phyloP scores from a whole-genome alignment of 2,113 vertebrate species.

The Ursus arctos region DNA sequence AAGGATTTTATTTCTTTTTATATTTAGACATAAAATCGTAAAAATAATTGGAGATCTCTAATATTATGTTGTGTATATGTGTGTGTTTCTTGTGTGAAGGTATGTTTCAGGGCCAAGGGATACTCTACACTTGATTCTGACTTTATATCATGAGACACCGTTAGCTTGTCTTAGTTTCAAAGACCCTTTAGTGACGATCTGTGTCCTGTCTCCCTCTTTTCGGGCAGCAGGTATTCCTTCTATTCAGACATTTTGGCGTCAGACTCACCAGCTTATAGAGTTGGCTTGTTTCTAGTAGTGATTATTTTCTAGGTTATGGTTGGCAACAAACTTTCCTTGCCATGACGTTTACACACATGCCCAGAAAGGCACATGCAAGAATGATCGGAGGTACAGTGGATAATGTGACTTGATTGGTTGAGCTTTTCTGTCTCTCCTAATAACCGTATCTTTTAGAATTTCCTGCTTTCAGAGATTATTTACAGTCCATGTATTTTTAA shows the following conservation, averaged over 20 bases:
- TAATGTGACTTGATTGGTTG: background rate
- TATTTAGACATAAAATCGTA: background rate
- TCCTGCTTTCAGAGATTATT: conserved; percentile 18
- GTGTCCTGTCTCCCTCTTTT: background rate
- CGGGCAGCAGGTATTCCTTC: background rate
- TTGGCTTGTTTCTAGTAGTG: background rate
- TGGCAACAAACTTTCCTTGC: background rate
- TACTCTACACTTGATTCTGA: background rate
- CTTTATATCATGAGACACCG: background rate
- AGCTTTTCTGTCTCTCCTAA: background rate
- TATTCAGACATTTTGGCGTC: background rate
- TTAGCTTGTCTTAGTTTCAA: background rate
- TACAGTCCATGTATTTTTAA: conserved; percentile 39
- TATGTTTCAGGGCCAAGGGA: conserved; percentile 6
- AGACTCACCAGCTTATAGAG: background rate
- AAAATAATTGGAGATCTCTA: background rate
- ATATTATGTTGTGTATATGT: background rate
- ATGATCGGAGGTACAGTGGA: background rate
- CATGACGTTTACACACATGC: fast-evolving
- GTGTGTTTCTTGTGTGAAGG: background rate
- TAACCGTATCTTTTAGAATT: background rate
- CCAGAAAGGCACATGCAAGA: background rate
- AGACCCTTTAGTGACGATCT: background rate
- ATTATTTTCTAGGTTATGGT: background rate
- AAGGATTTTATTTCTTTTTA: conserved; percentile 29